These are phyloP conservation scores for Ricordea florida DNA, from an alignment of 92 coral and sea anemone genomes.

Conservation along the genomic window DNA sequence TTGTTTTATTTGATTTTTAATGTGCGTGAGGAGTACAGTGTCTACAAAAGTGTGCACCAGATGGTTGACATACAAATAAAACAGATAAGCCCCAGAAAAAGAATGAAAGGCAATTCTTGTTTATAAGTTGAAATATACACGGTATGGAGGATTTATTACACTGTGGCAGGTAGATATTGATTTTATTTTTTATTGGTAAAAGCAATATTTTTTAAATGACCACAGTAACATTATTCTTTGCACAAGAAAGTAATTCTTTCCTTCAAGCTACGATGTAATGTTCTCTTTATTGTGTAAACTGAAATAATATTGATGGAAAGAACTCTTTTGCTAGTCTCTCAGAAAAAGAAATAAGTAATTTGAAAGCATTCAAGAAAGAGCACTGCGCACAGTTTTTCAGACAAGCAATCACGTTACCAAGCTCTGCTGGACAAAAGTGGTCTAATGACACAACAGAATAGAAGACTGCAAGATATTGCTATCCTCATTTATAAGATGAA, in stretches of 20 bases:
- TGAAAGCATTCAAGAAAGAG: slow-evolving; percentile 1
- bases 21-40: slow-evolving; percentile 35
- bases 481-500: slow-evolving; percentile 14
- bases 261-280: too few species aligned
- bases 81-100: slow-evolving; percentile 5
- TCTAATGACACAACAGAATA: not conserved
- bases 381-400: not conserved
- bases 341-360: too few species aligned
- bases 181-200: not conserved
- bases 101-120: not conserved
- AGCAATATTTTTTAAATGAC: not conserved
- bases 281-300: too few species aligned
- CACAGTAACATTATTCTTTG: not conserved
- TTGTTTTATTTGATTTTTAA: slow-evolving; percentile 48
- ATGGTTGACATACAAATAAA: slow-evolving; percentile 47
- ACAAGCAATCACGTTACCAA: not conserved
- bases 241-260: too few species aligned
- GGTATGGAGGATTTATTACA: too few species aligned
- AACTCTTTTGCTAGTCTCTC: too few species aligned
- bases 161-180: too few species aligned
- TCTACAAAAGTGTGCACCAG: slow-evolving; percentile 39
- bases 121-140: too few species aligned
- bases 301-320: too few species aligned
- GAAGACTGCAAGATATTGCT: not conserved
- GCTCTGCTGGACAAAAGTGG: not conserved